Evolutionary conservation across 2,113 vertebrate species (phyloP).

Genomic region (Nothocercus nigrocapillus): DNA sequence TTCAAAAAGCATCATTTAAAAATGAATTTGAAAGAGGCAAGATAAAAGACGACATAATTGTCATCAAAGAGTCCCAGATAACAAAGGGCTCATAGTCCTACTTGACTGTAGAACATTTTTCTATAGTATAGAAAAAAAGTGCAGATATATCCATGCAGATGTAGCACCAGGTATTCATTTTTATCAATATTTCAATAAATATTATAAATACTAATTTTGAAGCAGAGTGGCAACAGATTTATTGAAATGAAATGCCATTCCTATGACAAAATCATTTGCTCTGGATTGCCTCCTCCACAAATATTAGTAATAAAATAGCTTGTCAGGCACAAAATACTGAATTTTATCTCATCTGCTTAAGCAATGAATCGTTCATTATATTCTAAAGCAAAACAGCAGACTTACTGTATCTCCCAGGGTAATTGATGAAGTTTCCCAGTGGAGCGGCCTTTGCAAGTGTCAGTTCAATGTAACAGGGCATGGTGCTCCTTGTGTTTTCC

Average conservation of each 20-base stretch:
- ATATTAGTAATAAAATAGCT: neutral
- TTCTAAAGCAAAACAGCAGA: neutral
- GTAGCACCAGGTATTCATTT: neutral
- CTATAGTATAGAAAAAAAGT: neutral
- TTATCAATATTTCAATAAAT: neutral
- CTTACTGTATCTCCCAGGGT: neutral
- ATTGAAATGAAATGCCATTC: neutral
- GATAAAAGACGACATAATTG: neutral
- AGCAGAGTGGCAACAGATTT: neutral
- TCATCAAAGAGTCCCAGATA: neutral
- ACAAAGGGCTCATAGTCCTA: neutral
- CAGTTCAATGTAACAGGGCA: neutral
- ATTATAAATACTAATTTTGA: neutral
- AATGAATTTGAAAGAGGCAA: neutral
- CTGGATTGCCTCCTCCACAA: neutral
- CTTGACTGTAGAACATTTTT: neutral
- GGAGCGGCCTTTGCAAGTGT: neutral
- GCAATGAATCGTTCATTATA: neutral
- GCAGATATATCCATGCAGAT: neutral
- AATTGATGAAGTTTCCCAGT: neutral
- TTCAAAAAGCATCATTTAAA: neutral
- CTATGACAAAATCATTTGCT: neutral
- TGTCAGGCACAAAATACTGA: neutral
- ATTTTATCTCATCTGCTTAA: neutral
- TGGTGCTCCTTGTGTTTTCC: constrained; percentile 1